These are phyloP conservation scores for Notothenia rossii DNA, from an alignment of 2,113 vertebrate species.

Conservation along the genomic window DNA sequence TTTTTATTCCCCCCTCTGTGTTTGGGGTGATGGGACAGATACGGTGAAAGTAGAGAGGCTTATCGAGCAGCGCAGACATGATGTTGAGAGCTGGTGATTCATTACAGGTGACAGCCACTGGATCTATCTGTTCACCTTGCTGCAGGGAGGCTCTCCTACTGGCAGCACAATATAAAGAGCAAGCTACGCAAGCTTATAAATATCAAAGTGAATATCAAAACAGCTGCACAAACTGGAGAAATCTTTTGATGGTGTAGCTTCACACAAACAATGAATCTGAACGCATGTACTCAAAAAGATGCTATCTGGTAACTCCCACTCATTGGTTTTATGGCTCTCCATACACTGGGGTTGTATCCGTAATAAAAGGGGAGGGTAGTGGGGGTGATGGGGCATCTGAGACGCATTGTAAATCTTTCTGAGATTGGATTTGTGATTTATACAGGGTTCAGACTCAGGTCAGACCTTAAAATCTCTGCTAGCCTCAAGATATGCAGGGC, in stretches of 20 bases:
- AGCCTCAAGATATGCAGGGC: not conserved
- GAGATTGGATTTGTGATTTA: constrained; percentile 65
- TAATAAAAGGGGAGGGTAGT: constrained; percentile 58
- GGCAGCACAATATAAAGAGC: constrained; percentile 28
- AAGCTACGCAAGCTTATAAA: not conserved
- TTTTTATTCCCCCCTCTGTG: not conserved
- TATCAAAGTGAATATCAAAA: constrained; percentile 56
- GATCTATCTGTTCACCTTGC: constrained; percentile 51
- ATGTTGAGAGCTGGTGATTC: constrained; percentile 74
- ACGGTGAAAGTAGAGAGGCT: constrained; percentile 66
- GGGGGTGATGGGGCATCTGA: constrained; percentile 24
- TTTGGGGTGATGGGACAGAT: constrained; percentile 74
- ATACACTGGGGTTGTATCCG: constrained; percentile 40
- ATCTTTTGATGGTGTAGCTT: constrained; percentile 38
- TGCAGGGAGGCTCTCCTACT: constrained; percentile 34
- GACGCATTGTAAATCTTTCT: constrained; percentile 20
- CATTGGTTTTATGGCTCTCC: constrained; percentile 71
- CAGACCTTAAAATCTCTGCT: constrained; percentile 42
- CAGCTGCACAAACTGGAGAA: constrained; percentile 30
- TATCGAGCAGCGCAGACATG: constrained; percentile 78
- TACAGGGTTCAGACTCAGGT: constrained; percentile 72
- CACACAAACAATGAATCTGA: constrained; percentile 17
- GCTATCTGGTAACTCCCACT: constrained; percentile 53
- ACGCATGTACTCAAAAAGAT: constrained; percentile 31
- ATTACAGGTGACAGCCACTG: constrained; percentile 77